Base-by-base conservation (phyloP, 2,797 vertebrate genomes). In the Sternotherus odoratus region DNA sequence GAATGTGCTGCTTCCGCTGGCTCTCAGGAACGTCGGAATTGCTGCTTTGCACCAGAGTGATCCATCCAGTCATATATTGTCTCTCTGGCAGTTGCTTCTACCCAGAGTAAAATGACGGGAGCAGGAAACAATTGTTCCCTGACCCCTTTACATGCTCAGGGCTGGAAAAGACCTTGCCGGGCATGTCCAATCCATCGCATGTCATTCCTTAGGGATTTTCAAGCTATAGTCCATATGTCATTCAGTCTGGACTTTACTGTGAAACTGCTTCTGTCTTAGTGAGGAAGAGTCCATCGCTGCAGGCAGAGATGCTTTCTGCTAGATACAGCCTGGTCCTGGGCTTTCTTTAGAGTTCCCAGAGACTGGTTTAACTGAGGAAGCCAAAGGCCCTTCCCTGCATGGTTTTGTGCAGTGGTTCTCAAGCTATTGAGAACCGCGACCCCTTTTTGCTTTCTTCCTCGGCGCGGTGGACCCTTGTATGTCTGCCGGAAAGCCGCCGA, bases 61-160 rank as follows among this genome's bases (percentile, higher is more conserved):
- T 23, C n/a, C 36, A 23, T 36, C 66, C 36, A 69, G 21, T 39
- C 66, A 39, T 69, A 69, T 36, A 23, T 24, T 24, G 66, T 69
- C 66, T 24, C 63, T 69, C n/a, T 69, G 66, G 39, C 66, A 69
- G 66, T 69, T 69, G 36, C 66, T 69, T 69, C 75, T 54, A 36
- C 79, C 91, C 86, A 69, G 60, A 51, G 95, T 93, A 95, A 93
- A 33, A 75, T 46, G 1, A 74, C 48, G 48, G 11, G 50, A 74
- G 24, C 72, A 74, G 43, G 43, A 46, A 74, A 26, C 26, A 46
- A 74, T 46, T 74, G 39, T 74, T 46, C 39, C 26, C 13, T 28
- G 24, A 28, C 43, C 26, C 39, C 23, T 46, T 69, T 39, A 39
- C n/a, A 69, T 5, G 5, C 66, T 24, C 21, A 23, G 43, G 26